Evolutionary conservation across 2,113 vertebrate genomes (phyloP).

Genomic region (Sitta europaea): DNA sequence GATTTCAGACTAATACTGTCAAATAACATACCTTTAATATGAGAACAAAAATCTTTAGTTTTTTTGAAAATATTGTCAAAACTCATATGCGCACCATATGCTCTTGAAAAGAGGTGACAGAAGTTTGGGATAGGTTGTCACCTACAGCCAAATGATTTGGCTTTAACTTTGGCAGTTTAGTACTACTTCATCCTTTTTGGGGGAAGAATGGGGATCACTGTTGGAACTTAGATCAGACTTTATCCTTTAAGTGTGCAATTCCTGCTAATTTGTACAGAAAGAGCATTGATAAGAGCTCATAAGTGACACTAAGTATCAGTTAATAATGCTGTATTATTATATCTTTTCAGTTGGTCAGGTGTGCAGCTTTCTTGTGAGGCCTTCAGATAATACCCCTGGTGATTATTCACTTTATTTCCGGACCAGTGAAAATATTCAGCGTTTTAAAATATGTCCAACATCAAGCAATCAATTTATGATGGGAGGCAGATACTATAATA

Average conservation of each 20-base stretch:
- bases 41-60: neutral
- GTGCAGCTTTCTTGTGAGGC: constrained; percentile 94
- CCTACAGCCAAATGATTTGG: neutral
- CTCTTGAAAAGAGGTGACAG: neutral
- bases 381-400: constrained; percentile 97
- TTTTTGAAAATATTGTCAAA: neutral
- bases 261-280: neutral
- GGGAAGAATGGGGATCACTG: neutral
- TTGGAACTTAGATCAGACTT: neutral
- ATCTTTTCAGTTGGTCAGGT: constrained; percentile 86
- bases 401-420: constrained; percentile 99
- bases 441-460: constrained; percentile 98
- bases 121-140: neutral
- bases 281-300: neutral
- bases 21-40: neutral
- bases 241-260: neutral
- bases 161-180: neutral
- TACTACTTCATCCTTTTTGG: neutral
- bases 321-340: neutral
- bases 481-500: constrained; percentile 98
- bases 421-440: constrained; percentile 97
- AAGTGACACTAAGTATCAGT: neutral
- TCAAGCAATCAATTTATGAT: constrained; percentile 98
- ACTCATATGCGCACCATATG: neutral
- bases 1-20: neutral